Evolutionary conservation across 2,797 vertebrate species (phyloP), one percentile per base, ranked within the genome.

Genomic region (Benthosema pterotum): DNA sequence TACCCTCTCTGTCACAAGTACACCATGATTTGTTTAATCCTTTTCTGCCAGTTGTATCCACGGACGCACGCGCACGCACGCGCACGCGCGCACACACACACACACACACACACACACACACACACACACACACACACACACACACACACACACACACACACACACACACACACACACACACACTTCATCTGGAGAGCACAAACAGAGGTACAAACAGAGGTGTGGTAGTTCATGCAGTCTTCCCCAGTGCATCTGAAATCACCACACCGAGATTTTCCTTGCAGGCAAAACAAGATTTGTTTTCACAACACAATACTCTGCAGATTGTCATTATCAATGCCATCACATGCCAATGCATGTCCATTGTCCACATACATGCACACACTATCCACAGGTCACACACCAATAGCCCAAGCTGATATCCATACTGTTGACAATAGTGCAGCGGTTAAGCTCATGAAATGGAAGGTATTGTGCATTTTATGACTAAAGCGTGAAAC

Each of bases 381-480:
- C 75, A 74, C 11, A 11, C 19, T 17, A 12, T 54, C 53, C 18
- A 42, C 68, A 50, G 56, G 18, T 38, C 43, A 49, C 25, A 69
- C 0, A 15, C 18, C 45, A 60, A 71, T 73, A 68, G 72, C 77
- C 77, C 77, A 65, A 60, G 45, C 1, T 64, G 64, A 78, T 68
- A 75, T 76, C 57, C 62, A 69, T 15, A 13, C 38, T 61, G 12
- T 62, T 50, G 42, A 1, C 2, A n/a, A n/a, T n/a, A n/a, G n/a
- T n/a, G n/a, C n/a, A n/a, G n/a, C n/a, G n/a, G n/a, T n/a, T n/a
- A n/a, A n/a, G n/a, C n/a, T n/a, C n/a, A n/a, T n/a, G n/a, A n/a
- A n/a, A n/a, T n/a, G n/a, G n/a, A n/a, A n/a, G n/a, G n/a, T n/a
- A n/a, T n/a, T n/a, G n/a, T n/a, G n/a, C n/a, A n/a, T n/a, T n/a